Conservation (phyloP, 2,113 vertebrate genomes). For the Syngnathus scovelli region DNA sequence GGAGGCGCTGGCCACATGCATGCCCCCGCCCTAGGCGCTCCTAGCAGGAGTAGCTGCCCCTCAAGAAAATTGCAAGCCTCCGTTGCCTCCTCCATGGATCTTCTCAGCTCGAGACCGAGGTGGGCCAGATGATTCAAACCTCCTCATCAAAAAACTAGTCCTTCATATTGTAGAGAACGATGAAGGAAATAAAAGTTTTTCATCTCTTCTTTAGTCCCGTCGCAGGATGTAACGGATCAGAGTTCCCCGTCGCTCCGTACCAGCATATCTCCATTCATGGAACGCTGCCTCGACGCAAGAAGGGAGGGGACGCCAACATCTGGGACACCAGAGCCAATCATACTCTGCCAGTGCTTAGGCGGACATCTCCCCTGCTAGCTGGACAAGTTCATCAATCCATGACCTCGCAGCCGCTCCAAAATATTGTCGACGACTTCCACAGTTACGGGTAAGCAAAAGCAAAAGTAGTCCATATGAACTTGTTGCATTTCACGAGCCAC, state of each 20-base stretch:
- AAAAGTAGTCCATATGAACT: neutral
- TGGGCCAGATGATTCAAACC: constrained; percentile 19
- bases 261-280: constrained; percentile 88
- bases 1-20: constrained; percentile 67
- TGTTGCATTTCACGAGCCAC: neutral
- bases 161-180: neutral
- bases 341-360: constrained; percentile 41
- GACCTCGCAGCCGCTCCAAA: constrained; percentile 67
- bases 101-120: constrained; percentile 78
- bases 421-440: constrained; percentile 74
- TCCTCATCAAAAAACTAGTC: neutral
- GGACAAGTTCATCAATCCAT: constrained; percentile 47
- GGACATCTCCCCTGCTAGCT: constrained; percentile 21
- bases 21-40: constrained; percentile 11
- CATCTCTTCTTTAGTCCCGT: constrained; percentile 23
- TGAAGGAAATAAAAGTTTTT: neutral
- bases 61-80: constrained; percentile 51
- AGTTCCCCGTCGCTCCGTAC: constrained; percentile 59
- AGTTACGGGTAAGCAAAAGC: constrained; percentile 73
- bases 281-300: constrained; percentile 90
- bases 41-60: constrained; percentile 25
- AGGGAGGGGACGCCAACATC: constrained; percentile 55
- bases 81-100: constrained; percentile 88
- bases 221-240: constrained; percentile 24
- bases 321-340: constrained; percentile 56